Conservation (phyloP, 2,113 vertebrate species). For the Eulemur macaco region DNA sequence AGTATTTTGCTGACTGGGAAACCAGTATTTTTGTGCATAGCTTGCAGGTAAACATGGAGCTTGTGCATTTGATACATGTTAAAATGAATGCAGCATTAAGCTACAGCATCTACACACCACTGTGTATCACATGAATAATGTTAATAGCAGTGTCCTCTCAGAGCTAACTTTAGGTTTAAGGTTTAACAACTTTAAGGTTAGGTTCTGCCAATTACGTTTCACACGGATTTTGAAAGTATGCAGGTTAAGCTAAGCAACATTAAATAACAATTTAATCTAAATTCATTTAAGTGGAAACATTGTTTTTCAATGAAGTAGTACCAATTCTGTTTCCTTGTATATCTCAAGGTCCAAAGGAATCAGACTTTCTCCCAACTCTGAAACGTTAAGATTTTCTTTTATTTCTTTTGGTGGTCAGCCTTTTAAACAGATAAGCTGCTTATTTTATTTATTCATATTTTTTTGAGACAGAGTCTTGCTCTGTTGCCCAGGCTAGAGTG, state of each 20-base stretch:
- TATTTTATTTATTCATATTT: neutral
- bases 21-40: neutral
- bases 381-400: neutral
- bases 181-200: neutral
- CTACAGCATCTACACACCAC: neutral
- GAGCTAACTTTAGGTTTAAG: neutral
- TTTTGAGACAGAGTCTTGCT: too few relatives aligned
- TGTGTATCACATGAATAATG: neutral
- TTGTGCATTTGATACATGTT: neutral
- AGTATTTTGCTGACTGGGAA: neutral
- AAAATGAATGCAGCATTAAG: neutral
- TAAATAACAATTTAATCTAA: neutral
- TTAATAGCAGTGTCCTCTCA: neutral
- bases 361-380: neutral
- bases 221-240: neutral
- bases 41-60: neutral
- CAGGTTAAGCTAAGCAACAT: neutral
- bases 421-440: constrained; percentile 40
- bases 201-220: neutral
- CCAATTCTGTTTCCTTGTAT: constrained; percentile 10
- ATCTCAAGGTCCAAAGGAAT: constrained; percentile 9
- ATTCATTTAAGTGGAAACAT: neutral
- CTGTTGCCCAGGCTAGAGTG: too few relatives aligned
- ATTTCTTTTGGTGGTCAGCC: neutral
- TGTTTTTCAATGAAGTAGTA: constrained; percentile 11